phyloP scores from a whole-genome alignment of 2,113 vertebrate genomes.

The Hoplias malabaricus region DNA sequence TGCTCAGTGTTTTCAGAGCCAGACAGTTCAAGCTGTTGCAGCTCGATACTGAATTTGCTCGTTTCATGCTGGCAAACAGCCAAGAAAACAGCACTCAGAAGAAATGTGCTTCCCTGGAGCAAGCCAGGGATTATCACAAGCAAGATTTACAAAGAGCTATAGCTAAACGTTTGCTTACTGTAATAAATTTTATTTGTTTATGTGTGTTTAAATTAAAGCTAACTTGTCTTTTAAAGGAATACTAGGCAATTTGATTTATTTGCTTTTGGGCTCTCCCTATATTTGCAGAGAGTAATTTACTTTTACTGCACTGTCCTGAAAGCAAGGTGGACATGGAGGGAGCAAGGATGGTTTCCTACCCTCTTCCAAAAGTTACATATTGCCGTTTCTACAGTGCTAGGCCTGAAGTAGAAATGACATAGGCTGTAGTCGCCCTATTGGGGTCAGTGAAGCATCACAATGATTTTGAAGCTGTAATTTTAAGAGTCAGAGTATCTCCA shows the following conservation, averaged over 20 bases:
- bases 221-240: neutral
- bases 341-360: no score
- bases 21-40: neutral
- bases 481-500: no score
- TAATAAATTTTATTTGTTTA: neutral
- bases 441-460: no score
- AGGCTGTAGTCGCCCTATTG: no score
- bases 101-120: neutral
- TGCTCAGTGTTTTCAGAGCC: neutral
- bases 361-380: no score
- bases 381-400: no score
- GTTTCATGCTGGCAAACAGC: constrained; percentile 15
- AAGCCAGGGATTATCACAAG: neutral
- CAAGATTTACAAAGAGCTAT: neutral
- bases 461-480: no score
- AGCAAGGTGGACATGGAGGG: no score
- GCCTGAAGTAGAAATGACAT: no score
- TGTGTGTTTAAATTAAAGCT: neutral
- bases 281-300: no score
- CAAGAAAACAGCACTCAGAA: constrained; percentile 5
- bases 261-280: no score
- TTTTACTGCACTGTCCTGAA: no score
- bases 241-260: neutral
- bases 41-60: neutral
- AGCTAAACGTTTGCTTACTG: neutral